These are phyloP conservation scores for Hormaphis cornu DNA, from an alignment of 1,140 invertebrate species.

Conservation along the genomic window DNA sequence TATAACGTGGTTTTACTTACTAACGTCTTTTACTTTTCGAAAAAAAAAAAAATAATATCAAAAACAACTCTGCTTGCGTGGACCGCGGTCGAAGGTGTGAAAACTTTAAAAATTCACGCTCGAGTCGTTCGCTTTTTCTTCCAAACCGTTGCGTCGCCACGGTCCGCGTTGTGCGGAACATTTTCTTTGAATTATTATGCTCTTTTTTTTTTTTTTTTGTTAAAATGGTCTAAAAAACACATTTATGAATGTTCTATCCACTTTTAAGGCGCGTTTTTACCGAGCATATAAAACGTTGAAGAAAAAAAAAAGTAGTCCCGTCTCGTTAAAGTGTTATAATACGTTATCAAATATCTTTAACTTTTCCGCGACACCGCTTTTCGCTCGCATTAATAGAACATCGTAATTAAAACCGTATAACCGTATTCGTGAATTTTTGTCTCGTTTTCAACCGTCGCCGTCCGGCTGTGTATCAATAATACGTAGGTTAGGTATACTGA, in stretches of 20 bases:
- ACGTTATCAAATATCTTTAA: too few species aligned
- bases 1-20: too few species aligned
- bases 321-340: constrained; percentile 13
- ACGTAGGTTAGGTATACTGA: too few species aligned
- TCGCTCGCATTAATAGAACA: too few species aligned
- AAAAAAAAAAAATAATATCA: too few species aligned
- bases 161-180: neutral
- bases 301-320: neutral
- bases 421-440: too few species aligned
- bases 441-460: too few species aligned
- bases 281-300: neutral
- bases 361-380: too few species aligned
- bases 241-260: neutral
- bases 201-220: neutral
- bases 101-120: neutral
- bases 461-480: too few species aligned
- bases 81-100: neutral
- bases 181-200: neutral
- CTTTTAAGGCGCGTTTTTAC: neutral
- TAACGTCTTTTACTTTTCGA: too few species aligned
- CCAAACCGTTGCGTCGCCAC: neutral
- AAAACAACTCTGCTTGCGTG: too few species aligned
- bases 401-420: too few species aligned
- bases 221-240: neutral
- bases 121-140: neutral